Conservation (phyloP, 2,797 vertebrate species). For the Ctenopoma multispine region DNA sequence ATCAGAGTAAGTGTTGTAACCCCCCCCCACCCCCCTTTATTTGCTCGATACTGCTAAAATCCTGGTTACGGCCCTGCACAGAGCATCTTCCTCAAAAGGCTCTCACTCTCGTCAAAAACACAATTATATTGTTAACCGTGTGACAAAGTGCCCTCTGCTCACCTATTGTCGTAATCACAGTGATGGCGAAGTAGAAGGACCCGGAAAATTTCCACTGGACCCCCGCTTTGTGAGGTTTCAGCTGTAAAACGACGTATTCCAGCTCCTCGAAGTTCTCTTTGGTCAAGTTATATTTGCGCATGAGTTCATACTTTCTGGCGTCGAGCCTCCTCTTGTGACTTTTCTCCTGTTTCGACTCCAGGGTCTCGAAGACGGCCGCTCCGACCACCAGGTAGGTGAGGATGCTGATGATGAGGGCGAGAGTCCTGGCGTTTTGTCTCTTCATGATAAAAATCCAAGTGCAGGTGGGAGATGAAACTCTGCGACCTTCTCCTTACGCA, state of each 20-base stretch:
- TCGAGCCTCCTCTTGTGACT: constrained; percentile 93
- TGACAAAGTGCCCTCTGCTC: constrained; percentile 58
- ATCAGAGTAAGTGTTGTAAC: too few species aligned
- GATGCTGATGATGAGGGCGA: constrained; percentile 97
- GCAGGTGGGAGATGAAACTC: constrained; percentile 47
- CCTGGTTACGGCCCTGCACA: background rate
- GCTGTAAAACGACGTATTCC: constrained; percentile 93
- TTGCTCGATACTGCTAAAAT: rapidly evolving
- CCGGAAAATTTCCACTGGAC: constrained; percentile 98
- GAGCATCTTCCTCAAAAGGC: background rate
- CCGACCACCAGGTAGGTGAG: constrained; percentile 99
- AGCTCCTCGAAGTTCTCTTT: constrained; percentile 93
- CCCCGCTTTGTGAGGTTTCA: constrained; percentile 95
- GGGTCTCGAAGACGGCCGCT: constrained; percentile 96
- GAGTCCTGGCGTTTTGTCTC: constrained; percentile 96
- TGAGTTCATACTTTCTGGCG: constrained; percentile 91
- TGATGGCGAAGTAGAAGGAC: constrained; percentile 99
- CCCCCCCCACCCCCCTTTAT: too few species aligned
- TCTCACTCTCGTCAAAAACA: background rate
- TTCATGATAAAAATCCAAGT: constrained; percentile 86
- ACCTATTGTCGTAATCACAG: constrained; percentile 99
- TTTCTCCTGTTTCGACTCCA: constrained; percentile 96
- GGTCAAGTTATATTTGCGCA: constrained; percentile 95
- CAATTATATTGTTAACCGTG: background rate
- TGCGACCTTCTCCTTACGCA: constrained; percentile 58